Base-by-base conservation (phyloP, 2,113 vertebrate genomes). In the Eudyptes chrysolophus region DNA sequence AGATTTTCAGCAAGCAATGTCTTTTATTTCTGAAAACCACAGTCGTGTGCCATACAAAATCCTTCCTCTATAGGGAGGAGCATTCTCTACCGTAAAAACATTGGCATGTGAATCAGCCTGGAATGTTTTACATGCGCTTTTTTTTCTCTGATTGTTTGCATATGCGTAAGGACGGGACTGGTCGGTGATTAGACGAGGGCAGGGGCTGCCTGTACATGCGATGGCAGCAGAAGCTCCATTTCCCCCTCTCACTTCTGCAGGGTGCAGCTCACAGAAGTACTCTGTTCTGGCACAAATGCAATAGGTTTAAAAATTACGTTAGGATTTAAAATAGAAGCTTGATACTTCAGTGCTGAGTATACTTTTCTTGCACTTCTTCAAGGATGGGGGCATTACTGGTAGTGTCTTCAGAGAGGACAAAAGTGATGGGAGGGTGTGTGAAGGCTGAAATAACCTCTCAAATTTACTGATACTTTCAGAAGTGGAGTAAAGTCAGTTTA, bases 31-130 rank as follows among this genome's bases (percentile, higher is more conserved):
- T 12, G 19, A 25, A 76, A 70, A 4, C 16, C 60, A 16, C 16
- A 10, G 26, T 5, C 1, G 0, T 1, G 21, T 29, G 19, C 46
- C 19, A 7, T 5, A 24, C 40, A n/a, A 57, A 75, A 85, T 1
- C 48, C 29, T 66, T 48, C 32, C 26, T 57, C 32, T 40, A 3
- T 5, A n/a, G 65, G 34, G 26, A 34, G 10, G 22, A 70, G 10
- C 5, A 5, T n/a, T 38, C 8, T 29, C 36, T 30, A 7, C 5
- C 2, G 1, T 38, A 26, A n/a, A 70, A 83, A 34, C 9, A 12
- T 9, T 7, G 38, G 7, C 5, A 0, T 12, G 38, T 15, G 29
- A 66, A 40, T 65, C 68, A 57, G 44, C 30, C 74, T 24, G 36
- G 51, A 18, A 61, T 52, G 29, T 70, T 58, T 64, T 11, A 25